phyloP scores from a whole-genome alignment of 2,113 vertebrate genomes.

The Odontophorus gujanensis region DNA sequence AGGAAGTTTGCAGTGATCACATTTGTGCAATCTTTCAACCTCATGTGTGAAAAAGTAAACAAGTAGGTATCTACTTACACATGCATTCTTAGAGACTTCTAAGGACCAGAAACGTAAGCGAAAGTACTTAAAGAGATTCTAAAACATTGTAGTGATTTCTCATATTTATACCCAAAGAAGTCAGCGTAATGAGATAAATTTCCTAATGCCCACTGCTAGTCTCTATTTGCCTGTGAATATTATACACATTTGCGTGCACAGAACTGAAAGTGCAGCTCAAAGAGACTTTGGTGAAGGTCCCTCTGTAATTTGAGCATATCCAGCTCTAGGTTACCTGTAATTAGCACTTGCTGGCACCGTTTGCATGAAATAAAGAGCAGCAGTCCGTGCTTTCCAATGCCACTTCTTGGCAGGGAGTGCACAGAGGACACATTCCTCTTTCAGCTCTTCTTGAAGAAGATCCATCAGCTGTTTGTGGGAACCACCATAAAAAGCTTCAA shows the following conservation, averaged over 20 bases:
- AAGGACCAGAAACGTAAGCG: not conserved
- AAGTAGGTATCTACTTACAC: not conserved
- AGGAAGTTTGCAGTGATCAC: not conserved
- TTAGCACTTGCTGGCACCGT: conserved; percentile 78
- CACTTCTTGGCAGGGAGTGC: conserved; percentile 95
- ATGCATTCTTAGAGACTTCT: not conserved
- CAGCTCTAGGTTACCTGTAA: conserved; percentile 83
- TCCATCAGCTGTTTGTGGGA: conserved; percentile 96
- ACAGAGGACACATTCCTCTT: conserved; percentile 77
- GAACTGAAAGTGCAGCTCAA: not conserved
- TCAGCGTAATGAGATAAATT: not conserved
- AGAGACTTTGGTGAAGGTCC: not conserved
- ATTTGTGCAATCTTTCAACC: not conserved
- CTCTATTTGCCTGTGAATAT: not conserved
- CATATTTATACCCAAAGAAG: not conserved
- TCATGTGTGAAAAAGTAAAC: not conserved
- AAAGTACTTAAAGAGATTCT: not conserved
- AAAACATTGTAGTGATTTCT: not conserved
- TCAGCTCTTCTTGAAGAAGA: conserved; percentile 84
- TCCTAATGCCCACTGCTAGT: not conserved
- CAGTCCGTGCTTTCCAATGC: conserved; percentile 93
- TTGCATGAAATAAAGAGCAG: conserved; percentile 91
- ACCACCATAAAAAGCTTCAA: conserved; percentile 94
- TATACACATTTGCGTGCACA: not conserved
- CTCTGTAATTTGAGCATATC: not conserved